These are phyloP conservation scores for Copsychus sechellarum DNA, from an alignment of 2,113 vertebrate species.

Conservation along the genomic window DNA sequence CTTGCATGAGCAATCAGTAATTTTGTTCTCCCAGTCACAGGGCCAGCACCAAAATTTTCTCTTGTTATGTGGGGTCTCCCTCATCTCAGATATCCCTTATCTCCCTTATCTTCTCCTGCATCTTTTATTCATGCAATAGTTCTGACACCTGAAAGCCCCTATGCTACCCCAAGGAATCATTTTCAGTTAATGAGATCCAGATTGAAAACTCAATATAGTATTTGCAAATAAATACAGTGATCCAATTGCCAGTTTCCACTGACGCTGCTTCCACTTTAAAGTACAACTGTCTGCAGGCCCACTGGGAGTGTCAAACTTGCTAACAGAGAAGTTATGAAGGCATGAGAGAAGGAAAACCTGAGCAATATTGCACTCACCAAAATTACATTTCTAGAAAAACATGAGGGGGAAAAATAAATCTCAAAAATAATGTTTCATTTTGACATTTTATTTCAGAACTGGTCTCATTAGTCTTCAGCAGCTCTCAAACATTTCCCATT, in stretches of 20 bases:
- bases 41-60: background rate
- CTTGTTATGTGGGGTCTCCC: too few relatives aligned
- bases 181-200: background rate
- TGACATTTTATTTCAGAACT: constrained; percentile 9
- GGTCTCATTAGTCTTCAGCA: background rate
- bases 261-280: background rate
- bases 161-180: background rate
- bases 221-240: background rate
- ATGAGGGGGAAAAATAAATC: background rate
- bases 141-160: background rate
- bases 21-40: background rate
- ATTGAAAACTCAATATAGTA: background rate
- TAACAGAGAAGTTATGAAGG: background rate
- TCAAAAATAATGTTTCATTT: background rate
- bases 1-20: background rate
- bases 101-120: background rate
- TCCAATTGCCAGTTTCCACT: background rate
- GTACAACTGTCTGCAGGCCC: background rate
- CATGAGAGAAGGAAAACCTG: background rate
- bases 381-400: constrained; percentile 13
- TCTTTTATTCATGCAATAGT: background rate
- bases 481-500: background rate
- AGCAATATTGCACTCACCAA: background rate
- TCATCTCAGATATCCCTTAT: background rate
- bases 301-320: background rate